Base-by-base conservation (phyloP, 2,888 invertebrate species). In the Cosmia pyralina region DNA sequence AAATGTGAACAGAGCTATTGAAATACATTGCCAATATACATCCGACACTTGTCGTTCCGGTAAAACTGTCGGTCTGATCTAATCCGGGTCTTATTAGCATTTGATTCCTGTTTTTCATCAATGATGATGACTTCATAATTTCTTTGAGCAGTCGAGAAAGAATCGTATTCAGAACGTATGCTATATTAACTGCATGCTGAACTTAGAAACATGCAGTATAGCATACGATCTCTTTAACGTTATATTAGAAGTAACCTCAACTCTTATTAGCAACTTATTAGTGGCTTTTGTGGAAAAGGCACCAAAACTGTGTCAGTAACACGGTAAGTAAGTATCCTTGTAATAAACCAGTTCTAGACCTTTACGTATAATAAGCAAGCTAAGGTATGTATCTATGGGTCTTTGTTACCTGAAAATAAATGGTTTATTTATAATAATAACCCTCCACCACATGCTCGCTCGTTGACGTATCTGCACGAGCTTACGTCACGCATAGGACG, bases 401-500 rank as follows among this genome's bases (percentile, higher is more conserved):
- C n/a, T n/a, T n/a, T n/a, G n/a, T n/a, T n/a, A n/a, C n/a, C n/a
- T n/a, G n/a, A n/a, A n/a, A n/a, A n/a, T n/a, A n/a, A n/a, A n/a
- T n/a, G n/a, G n/a, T n/a, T n/a, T n/a, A n/a, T n/a, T n/a, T n/a
- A n/a, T n/a, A n/a, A n/a, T n/a, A n/a, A 44, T 41, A 69, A 41
- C 11, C 41, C 41, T 48, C 3, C 15, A 44, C 17, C 3, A 15
- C 19, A 10, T 15, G 13, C 28, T 44, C 7, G n/a, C 17, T 46
- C 15, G 41, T 28, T 28, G 17, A 69, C 41, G n/a, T 57, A 19
- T 22, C 34, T 7, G 15, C 2, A 44, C 10, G 7, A 22, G 7
- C 15, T 41, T 53, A 65, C 48, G 8, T 48, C 75, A 66, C 53
- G 13, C 50, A 19, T 41, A 48, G 17, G 13, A 53, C 48, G 46